Evolutionary conservation across 37 sponge, comb jelly and placozoan species (phyloP).

Genomic region (Agelas oroides): DNA sequence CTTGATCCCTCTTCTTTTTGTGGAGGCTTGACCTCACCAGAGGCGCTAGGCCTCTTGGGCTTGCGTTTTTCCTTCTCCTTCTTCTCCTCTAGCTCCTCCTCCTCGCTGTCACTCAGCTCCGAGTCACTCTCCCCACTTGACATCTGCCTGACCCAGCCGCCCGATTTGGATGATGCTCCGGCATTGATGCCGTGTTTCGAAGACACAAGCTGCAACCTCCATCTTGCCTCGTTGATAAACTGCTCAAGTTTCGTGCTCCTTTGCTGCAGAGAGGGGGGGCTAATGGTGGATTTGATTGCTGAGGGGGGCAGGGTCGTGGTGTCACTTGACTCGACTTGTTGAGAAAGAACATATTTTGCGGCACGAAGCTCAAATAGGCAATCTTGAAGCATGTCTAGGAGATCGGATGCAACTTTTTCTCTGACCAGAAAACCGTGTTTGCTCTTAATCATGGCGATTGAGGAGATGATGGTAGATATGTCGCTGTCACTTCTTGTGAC

Average conservation of each 20-base stretch:
- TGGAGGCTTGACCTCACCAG: no score
- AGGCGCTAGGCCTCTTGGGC: not conserved
- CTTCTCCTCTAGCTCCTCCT: not conserved
- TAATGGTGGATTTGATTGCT: constrained; percentile 60
- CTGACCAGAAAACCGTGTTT: constrained; percentile 56
- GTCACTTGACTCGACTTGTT: constrained; percentile 8
- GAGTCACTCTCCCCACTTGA: constrained; percentile 38
- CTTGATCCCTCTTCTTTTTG: no score
- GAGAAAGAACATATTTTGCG: constrained; percentile 40
- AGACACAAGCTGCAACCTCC: constrained; percentile 88
- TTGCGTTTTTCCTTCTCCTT: constrained; percentile 23
- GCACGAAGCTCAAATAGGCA: constrained; percentile 60
- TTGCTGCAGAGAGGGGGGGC: constrained; percentile 55
- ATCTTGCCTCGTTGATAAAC: constrained; percentile 88
- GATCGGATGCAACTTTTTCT: constrained; percentile 49
- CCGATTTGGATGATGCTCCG: not conserved
- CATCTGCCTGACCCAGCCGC: not conserved
- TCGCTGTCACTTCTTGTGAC: not conserved
- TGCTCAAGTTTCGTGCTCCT: constrained; percentile 76
- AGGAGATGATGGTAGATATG: constrained; percentile 1
- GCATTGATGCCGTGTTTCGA: constrained; percentile 46
- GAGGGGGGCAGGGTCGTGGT: not conserved
- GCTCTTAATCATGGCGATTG: constrained; percentile 44
- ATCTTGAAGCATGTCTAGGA: constrained; percentile 72
- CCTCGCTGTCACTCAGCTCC: constrained; percentile 29